Base-by-base conservation (phyloP, 2,888 invertebrate genomes). In the Boloria euphrosyne region DNA sequence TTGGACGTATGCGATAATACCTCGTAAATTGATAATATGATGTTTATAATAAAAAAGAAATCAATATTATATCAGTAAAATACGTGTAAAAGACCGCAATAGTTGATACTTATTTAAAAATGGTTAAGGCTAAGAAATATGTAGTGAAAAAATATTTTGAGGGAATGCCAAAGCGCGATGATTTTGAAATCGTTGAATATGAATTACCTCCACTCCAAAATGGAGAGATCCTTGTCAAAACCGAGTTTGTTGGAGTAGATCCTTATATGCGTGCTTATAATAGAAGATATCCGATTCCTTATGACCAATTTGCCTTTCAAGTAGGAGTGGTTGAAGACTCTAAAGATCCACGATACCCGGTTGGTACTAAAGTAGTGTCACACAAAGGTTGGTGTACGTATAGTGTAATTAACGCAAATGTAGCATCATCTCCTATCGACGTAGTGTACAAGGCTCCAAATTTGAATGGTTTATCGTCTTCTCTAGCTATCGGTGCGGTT, bases 381-480 rank as follows among this genome's bases (percentile, higher is more conserved):
- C 84, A 93, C 73, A 89, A 93, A 65, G 96, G 96, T 16, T 96
- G 96, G 96, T 86, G 94, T 74, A 93, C 93, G 38, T 93, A 94
- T 72, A 89, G 91, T 3, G 70, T 82, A 16, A 60, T 78, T 54
- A 78, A 71, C 47, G 50, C 83, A 58, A 62, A 64, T 16, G 71
- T 72, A 0, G 38, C 50, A 0, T 62, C 62, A 7, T 57, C 66
- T 47, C 52, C 63, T 14, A 14, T 59, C 0, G 75, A 77, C 4
- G 67, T 38, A n/a, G 57, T 81, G 2, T 84, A 84, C 74, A 82
- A 84, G 62, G 69, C 94, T 31, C 94, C 94, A 0, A 92, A 94
- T 65, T 77, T 95, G 58, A 90, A 92, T 66, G 87, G 90, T 3
- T 66, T 85, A 3, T 73, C 95, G 0, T 68, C 84, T 5, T 95